Conservation (phyloP, 35 echinoderm and acorn worm species). For the Apostichopus japonicus region DNA sequence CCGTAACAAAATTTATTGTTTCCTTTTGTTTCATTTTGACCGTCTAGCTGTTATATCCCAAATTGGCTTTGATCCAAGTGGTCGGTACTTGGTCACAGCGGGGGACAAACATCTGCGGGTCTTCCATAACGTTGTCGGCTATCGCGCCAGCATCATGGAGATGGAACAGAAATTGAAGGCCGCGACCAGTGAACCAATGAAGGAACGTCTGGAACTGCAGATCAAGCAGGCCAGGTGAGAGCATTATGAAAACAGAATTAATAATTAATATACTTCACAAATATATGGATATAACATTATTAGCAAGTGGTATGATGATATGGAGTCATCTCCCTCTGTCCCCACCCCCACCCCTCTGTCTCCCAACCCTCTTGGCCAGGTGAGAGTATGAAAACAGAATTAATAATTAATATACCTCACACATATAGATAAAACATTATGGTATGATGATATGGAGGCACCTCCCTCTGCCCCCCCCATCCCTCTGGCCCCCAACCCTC, state of each 20-base stretch:
- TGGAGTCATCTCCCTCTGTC: too few relatives aligned
- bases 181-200: constrained; percentile 75
- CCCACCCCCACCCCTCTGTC: too few relatives aligned
- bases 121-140: constrained; percentile 92
- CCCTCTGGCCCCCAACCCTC: too few relatives aligned
- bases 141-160: constrained; percentile 64
- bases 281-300: too few relatives aligned
- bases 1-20: not conserved
- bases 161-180: constrained; percentile 86
- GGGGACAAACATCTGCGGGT: constrained; percentile 91
- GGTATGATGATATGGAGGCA: too few relatives aligned
- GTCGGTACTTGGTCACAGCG: constrained; percentile 79
- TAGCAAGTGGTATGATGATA: too few relatives aligned
- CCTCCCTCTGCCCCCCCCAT: too few relatives aligned
- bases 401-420: too few relatives aligned
- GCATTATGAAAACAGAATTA: too few relatives aligned
- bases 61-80: constrained; percentile 91
- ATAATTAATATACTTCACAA: too few relatives aligned
- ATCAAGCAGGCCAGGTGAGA: constrained; percentile 82
- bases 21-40: not conserved
- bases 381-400: constrained; percentile 28
- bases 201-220: constrained; percentile 78
- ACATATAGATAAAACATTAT: too few relatives aligned
- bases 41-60: constrained; percentile 68
- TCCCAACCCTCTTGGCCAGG: constrained; percentile 40